Evolutionary conservation across 2,888 invertebrate species (phyloP), one percentile per base, ranked within the genome.

Genomic region (Nomada hirtipes): DNA sequence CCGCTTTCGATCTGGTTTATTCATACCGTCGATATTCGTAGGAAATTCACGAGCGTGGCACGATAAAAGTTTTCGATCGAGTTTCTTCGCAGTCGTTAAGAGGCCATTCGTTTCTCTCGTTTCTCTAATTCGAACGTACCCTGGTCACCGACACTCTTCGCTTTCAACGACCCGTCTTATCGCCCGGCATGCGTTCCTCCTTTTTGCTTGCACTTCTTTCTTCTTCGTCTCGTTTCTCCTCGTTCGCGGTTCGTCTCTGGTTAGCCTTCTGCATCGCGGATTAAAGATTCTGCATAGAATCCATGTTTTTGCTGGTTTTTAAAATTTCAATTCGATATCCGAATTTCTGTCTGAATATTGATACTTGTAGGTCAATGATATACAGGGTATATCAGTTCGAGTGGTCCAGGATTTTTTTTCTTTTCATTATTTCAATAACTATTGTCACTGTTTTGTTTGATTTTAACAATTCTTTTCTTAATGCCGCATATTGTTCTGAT

Each of bases 31-130:
- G 65, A 82, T 79, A 82, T 79, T 82, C 60, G 52, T 15, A 9
- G 55, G 63, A 74, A 69, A 68, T 65, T 59, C 65, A 53, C 68
- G 57, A 26, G 13, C 13, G 26, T 60, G 4, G 36, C 50, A 20
- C 55, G 44, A 64, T 23, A 52, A 44, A 82, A 71, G 50, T 82
- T 82, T 79, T 60, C 29, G 64, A 59, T 75, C 57, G 53, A 79
- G 36, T 76, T 78, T 52, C 29, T 60, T 52, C 15, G 18, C 53
- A 42, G 26, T 71, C 70, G 63, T 70, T 68, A 70, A 44, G 61
- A 57, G 55, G 67, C 65, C 55, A 26, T 74, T 52, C 29, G 55
- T 44, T 59, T 20, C 15, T 26, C 26, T 57, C 42, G 20, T 20
- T 61, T 59, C 53, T 67, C 47, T 11, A 50, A 67, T 73, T 74